phyloP scores from a whole-genome alignment of 2,113 vertebrate genomes.

The Danio rerio region DNA sequence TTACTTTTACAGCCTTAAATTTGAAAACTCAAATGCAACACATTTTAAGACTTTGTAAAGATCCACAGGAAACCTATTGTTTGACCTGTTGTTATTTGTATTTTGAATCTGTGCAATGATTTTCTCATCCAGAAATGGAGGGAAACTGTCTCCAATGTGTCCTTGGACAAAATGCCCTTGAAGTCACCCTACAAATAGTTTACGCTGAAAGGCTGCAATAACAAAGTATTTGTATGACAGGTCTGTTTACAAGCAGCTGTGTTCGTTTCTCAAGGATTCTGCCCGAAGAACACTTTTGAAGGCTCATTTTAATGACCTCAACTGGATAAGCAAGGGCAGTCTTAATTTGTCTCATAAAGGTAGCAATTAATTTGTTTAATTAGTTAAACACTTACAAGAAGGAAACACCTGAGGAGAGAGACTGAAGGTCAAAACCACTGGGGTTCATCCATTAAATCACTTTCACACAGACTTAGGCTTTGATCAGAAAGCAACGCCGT shows the following conservation, averaged over 20 bases:
- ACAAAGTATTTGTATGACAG: constrained; percentile 1
- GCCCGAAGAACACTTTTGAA: background rate
- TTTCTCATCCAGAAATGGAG: constrained; percentile 11
- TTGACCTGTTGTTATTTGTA: background rate
- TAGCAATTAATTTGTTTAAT: constrained; percentile 54
- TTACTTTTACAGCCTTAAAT: too few relatives aligned
- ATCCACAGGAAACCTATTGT: too few relatives aligned
- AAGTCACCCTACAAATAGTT: background rate
- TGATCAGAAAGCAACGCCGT: background rate
- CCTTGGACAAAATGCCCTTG: background rate
- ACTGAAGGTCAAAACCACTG: constrained; percentile 13
- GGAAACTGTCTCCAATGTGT: background rate
- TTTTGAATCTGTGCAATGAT: background rate
- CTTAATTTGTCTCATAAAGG: constrained; percentile 48
- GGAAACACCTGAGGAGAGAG: constrained; percentile 28
- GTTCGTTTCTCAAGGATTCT: constrained; percentile 37
- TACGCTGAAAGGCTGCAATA: background rate
- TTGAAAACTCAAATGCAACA: too few relatives aligned
- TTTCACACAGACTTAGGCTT: constrained; percentile 26
- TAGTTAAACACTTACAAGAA: constrained; percentile 45
- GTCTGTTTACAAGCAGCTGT: background rate
- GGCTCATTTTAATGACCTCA: constrained; percentile 29
- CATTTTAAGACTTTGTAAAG: too few relatives aligned
- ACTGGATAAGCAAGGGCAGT: background rate
- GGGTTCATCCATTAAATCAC: constrained; percentile 26